Conservation (phyloP, 2,797 vertebrate genomes). For the Apogon hyalosoma region DNA sequence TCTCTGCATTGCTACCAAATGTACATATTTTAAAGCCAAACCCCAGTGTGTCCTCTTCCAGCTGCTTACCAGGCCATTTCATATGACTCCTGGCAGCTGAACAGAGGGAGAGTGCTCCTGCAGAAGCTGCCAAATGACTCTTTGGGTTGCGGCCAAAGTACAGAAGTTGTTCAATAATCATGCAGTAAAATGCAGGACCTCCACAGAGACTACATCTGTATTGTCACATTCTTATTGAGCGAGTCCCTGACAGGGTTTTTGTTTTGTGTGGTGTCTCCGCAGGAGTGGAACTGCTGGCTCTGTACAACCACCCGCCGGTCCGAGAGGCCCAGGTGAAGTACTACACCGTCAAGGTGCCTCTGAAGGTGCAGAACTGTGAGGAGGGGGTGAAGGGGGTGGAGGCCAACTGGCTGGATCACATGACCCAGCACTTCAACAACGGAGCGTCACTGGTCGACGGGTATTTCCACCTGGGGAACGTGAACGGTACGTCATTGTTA, state of each 20-base stretch:
- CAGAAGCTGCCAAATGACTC: constrained; percentile 39
- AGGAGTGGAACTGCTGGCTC: constrained; percentile 89
- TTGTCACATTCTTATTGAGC: constrained; percentile 3
- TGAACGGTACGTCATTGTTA: constrained; percentile 81
- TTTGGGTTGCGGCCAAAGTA: constrained; percentile 41
- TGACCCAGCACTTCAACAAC: constrained; percentile 98
- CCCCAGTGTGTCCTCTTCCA: constrained; percentile 15
- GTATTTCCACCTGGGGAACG: constrained; percentile 90
- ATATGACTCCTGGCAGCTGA: constrained; percentile 35
- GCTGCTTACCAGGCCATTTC: constrained; percentile 25
- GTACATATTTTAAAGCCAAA: not conserved
- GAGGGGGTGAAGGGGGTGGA: constrained; percentile 89
- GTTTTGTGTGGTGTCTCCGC: constrained; percentile 43
- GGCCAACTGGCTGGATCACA: constrained; percentile 97
- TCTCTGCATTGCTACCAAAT: constrained; percentile 9
- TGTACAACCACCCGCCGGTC: constrained; percentile 92
- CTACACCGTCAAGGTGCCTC: constrained; percentile 93
- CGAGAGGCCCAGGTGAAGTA: constrained; percentile 88
- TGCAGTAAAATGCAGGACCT: constrained; percentile 29
- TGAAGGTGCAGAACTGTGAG: constrained; percentile 88
- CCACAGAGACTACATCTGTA: constrained; percentile 32
- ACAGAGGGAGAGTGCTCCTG: constrained; percentile 18
- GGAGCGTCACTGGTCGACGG: constrained; percentile 93
- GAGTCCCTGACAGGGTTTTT: not conserved
- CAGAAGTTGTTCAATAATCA: constrained; percentile 33